These are phyloP conservation scores for Phodopus roborovskii DNA, from an alignment of 2,113 vertebrate species.

Conservation along the genomic window DNA sequence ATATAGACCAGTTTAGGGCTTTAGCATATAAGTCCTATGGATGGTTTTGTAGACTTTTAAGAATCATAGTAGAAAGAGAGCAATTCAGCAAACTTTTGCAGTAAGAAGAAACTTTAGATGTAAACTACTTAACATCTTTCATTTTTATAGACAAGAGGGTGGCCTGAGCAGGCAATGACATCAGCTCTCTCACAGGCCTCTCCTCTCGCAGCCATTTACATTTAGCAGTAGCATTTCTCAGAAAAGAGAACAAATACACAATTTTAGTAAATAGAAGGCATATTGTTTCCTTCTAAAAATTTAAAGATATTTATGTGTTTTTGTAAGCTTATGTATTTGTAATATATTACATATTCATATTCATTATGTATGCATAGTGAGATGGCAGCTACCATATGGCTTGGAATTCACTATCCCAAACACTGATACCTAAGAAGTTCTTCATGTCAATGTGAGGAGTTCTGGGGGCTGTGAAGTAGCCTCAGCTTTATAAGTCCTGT, in stretches of 20 bases:
- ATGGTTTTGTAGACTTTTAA: background rate
- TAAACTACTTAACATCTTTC: background rate
- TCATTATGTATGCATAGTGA: background rate
- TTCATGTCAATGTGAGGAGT: background rate
- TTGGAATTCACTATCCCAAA: background rate
- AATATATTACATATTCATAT: too few species aligned
- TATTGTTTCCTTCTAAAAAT: background rate
- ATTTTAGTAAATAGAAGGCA: background rate
- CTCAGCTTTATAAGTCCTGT: background rate
- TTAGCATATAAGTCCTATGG: background rate
- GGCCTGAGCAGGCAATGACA: background rate
- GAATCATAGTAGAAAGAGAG: background rate
- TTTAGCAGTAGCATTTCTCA: background rate
- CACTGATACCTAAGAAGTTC: background rate
- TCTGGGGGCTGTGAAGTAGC: background rate
- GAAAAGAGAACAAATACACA: background rate
- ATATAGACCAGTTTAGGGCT: conserved; percentile 3
- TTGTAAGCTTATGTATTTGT: too few species aligned
- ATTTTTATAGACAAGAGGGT: background rate
- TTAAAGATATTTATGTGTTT: background rate
- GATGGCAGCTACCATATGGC: too few species aligned
- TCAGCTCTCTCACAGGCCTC: background rate
- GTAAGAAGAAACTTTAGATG: background rate
- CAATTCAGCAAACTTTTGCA: background rate
- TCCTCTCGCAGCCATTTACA: too few species aligned